Evolutionary conservation across 2,888 invertebrate genomes (phyloP).

Genomic region (Andrena trimmerana): DNA sequence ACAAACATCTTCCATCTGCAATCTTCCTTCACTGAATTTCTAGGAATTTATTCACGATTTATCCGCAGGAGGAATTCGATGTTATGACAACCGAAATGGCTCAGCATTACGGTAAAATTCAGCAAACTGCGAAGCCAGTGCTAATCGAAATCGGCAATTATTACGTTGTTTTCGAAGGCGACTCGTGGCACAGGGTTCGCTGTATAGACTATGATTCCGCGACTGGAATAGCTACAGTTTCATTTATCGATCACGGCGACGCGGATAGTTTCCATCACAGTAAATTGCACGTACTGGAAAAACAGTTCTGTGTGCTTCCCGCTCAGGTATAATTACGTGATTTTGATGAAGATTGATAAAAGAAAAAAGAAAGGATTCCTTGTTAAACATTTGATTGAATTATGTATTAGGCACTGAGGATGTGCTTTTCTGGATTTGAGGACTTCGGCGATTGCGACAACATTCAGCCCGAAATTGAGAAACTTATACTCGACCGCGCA

Average conservation of each 20-base stretch:
- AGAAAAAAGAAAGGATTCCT: background rate
- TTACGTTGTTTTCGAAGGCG: constrained; percentile 85
- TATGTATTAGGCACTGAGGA: constrained; percentile 88
- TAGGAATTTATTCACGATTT: constrained; percentile 8
- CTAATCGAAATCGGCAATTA: constrained; percentile 82
- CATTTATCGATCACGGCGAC: constrained; percentile 92
- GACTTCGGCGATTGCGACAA: constrained; percentile 86
- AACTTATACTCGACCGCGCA: constrained; percentile 86
- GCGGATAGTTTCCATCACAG: constrained; percentile 87
- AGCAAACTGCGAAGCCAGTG: constrained; percentile 50
- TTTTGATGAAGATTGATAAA: background rate
- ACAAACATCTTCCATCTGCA: constrained; percentile 2
- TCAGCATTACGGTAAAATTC: constrained; percentile 79
- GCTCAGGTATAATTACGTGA: constrained; percentile 87
- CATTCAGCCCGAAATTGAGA: constrained; percentile 81
- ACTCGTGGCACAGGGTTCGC: constrained; percentile 85
- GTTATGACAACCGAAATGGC: constrained; percentile 84
- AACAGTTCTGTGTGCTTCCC: constrained; percentile 88
- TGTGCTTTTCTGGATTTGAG: constrained; percentile 90
- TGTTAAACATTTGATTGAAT: constrained; percentile 13
- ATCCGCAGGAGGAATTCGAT: constrained; percentile 82
- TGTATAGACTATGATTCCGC: constrained; percentile 78
- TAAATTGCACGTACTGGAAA: constrained; percentile 88
- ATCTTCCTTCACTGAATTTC: constrained; percentile 12
- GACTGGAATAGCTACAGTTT: constrained; percentile 80